Conservation (phyloP, 2,888 invertebrate species). For the Trichogramma dendrolimi region DNA sequence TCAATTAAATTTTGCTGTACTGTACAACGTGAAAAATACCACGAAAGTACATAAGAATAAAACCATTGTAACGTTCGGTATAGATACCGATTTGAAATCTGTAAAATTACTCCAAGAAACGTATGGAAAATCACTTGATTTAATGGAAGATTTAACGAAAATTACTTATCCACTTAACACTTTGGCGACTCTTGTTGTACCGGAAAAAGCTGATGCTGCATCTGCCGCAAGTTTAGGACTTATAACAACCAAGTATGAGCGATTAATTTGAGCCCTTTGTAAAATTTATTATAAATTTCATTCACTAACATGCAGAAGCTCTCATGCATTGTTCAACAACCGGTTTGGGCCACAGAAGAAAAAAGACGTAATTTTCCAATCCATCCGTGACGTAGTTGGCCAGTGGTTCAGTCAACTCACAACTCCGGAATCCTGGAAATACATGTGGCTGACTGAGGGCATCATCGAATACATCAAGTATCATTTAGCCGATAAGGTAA, state of each 20-base stretch:
- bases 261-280: not conserved
- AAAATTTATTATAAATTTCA: not conserved
- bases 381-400: constrained; percentile 10
- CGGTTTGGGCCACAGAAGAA: constrained; percentile 13
- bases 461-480: constrained; percentile 23
- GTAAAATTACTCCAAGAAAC: constrained; percentile 13
- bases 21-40: constrained; percentile 18
- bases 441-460: constrained; percentile 24
- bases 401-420: constrained; percentile 26
- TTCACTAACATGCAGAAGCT: constrained; percentile 8
- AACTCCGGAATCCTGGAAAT: constrained; percentile 22
- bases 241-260: constrained; percentile 20
- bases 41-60: constrained; percentile 14
- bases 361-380: constrained; percentile 18
- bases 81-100: constrained; percentile 14
- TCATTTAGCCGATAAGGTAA: constrained; percentile 22
- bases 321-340: constrained; percentile 11
- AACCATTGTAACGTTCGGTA: constrained; percentile 15
- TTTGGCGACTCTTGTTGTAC: constrained; percentile 16
- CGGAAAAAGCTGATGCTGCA: constrained; percentile 15
- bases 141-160: constrained; percentile 24
- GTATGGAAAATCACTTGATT: constrained; percentile 12
- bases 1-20: constrained; percentile 24
- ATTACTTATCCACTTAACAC: constrained; percentile 19
- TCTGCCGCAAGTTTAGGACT: constrained; percentile 22